Conservation (phyloP, 2,888 invertebrate genomes). For the Pseudolycoriella hygida region DNA sequence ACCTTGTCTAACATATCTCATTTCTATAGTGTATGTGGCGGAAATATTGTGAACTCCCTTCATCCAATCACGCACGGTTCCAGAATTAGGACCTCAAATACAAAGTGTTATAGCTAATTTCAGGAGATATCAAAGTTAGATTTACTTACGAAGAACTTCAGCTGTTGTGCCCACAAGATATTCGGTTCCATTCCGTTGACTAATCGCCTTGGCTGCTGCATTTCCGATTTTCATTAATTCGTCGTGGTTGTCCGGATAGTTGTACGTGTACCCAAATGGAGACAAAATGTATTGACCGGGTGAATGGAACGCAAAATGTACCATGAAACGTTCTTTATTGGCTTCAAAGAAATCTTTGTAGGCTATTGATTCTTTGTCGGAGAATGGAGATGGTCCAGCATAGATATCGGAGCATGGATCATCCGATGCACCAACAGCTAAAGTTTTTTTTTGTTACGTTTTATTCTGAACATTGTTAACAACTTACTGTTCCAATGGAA, state of each 20-base stretch:
- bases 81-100: slow-evolving; percentile 27
- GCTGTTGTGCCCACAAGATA: slow-evolving; percentile 38
- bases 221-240: slow-evolving; percentile 29
- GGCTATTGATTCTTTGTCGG: slow-evolving; percentile 35
- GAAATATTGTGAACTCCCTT: slow-evolving; percentile 31
- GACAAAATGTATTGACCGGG: slow-evolving; percentile 42
- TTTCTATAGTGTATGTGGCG: slow-evolving; percentile 36
- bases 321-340: slow-evolving; percentile 27
- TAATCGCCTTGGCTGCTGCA: slow-evolving; percentile 32
- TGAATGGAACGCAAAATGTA: slow-evolving; percentile 42
- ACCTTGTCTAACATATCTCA: slow-evolving; percentile 33
- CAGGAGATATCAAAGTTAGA: no score
- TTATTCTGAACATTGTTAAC: no score
- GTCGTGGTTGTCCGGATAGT: slow-evolving; percentile 30
- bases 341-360: slow-evolving; percentile 29
- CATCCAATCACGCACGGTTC: slow-evolving; percentile 34
- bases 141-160: slow-evolving; percentile 34
- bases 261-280: slow-evolving; percentile 37
- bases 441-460: slow-evolving; percentile 13
- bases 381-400: slow-evolving; percentile 34
- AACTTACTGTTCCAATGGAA: slow-evolving; percentile 18
- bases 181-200: slow-evolving; percentile 30
- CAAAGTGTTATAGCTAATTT: neutral
- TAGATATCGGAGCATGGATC: slow-evolving; percentile 28
- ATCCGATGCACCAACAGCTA: slow-evolving; percentile 30